Evolutionary conservation across 1,140 invertebrate species (phyloP).

Genomic region (Acyrthosiphon pisum): DNA sequence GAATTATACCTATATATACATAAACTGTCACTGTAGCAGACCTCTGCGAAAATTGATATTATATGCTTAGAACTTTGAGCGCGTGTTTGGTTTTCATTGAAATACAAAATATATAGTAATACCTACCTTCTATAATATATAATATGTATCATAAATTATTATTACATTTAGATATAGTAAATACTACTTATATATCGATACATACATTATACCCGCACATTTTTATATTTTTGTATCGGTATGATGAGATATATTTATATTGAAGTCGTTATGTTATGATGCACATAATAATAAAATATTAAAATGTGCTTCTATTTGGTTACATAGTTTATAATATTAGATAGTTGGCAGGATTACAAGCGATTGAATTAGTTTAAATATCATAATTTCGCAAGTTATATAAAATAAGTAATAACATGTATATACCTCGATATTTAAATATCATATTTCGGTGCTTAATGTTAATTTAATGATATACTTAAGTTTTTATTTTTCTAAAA

Average conservation of each 20-base stretch:
- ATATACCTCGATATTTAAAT: not conserved
- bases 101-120: not conserved
- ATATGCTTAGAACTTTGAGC: not conserved
- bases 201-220: not conserved
- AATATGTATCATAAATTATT: not conserved
- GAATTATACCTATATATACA: not conserved
- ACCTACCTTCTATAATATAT: not conserved
- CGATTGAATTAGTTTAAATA: not conserved
- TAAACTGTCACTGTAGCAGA: not conserved
- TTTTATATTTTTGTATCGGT: not conserved
- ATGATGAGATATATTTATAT: not conserved
- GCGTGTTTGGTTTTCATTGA: not conserved
- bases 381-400: not conserved
- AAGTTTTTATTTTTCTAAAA: not conserved
- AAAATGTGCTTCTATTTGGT: too few species aligned
- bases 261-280: not conserved
- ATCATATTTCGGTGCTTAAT: not conserved
- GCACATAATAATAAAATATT: not conserved
- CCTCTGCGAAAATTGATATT: not conserved
- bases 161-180: not conserved
- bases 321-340: too few species aligned
- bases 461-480: not conserved
- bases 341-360: not conserved
- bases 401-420: too few species aligned
- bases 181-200: not conserved